Evolutionary conservation across 2,113 vertebrate species (phyloP).

Genomic region (Podilymbus podiceps): DNA sequence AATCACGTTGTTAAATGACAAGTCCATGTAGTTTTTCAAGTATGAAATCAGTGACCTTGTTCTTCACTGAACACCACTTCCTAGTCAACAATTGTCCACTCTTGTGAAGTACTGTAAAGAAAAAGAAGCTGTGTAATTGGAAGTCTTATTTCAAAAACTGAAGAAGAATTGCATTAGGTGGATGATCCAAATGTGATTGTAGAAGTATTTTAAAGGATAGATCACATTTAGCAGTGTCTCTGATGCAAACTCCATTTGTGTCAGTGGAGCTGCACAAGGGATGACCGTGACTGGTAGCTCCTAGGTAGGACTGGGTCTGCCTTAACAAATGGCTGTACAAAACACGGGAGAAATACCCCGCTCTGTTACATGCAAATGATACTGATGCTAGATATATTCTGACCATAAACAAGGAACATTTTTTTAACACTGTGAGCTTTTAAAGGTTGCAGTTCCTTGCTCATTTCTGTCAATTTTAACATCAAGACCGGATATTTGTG

Average conservation of each 20-base stretch:
- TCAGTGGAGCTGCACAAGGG: not conserved
- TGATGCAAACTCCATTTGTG: not conserved
- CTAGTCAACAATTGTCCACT: not conserved
- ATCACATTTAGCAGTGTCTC: not conserved
- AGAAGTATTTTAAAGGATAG: not conserved
- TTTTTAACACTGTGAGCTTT: not conserved
- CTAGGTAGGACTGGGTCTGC: not conserved
- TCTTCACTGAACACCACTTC: not conserved
- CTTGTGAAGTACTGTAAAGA: rapidly evolving
- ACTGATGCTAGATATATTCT: not conserved
- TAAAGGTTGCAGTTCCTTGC: not conserved
- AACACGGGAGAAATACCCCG: not conserved
- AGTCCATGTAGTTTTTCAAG: not conserved
- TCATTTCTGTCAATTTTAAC: not conserved
- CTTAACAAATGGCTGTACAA: not conserved
- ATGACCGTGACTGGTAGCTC: not conserved
- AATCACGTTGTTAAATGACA: not conserved
- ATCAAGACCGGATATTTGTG: not conserved
- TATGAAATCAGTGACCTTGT: not conserved
- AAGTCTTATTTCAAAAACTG: not conserved
- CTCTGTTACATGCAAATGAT: not conserved
- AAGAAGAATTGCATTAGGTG: not conserved
- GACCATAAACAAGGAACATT: not conserved
- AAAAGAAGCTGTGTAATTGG: not conserved
- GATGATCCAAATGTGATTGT: not conserved